These are phyloP conservation scores for Anniella stebbinsi DNA, from an alignment of 2,797 vertebrate genomes.

Conservation along the genomic window DNA sequence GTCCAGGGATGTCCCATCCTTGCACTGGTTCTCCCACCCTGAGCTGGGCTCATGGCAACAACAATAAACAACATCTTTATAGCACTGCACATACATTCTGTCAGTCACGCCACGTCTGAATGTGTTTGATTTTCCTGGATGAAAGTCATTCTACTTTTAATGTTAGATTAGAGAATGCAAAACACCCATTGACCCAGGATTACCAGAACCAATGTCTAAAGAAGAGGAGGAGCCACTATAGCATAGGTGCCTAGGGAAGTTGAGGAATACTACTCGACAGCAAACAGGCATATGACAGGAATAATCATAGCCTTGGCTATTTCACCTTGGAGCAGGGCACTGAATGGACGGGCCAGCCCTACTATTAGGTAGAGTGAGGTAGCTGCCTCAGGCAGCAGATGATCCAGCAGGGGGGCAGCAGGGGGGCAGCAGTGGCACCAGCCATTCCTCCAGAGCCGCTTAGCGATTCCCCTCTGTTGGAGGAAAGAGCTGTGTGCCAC, in stretches of 20 bases:
- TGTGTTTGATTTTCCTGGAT: constrained; percentile 14
- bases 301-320: neutral
- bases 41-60: neutral
- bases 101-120: fast-evolving
- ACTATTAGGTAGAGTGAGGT: neutral
- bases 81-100: neutral
- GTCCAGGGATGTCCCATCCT: constrained; percentile 55
- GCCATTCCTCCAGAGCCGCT: neutral
- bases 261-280: neutral
- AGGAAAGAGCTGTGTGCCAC: neutral
- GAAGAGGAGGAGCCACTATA: neutral
- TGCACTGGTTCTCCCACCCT: constrained; percentile 9
- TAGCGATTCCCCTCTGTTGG: neutral
- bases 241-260: neutral
- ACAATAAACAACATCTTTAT: neutral
- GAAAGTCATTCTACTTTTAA: fast-evolving
- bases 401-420: neutral
- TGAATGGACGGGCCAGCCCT: neutral
- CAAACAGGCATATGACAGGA: neutral
- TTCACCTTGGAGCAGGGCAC: neutral
- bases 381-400: neutral
- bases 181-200: neutral
- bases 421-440: neutral
- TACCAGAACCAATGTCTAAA: neutral
- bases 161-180: neutral